Evolutionary conservation across 2,797 vertebrate species (phyloP).

Genomic region (Diglossa cyanea): DNA sequence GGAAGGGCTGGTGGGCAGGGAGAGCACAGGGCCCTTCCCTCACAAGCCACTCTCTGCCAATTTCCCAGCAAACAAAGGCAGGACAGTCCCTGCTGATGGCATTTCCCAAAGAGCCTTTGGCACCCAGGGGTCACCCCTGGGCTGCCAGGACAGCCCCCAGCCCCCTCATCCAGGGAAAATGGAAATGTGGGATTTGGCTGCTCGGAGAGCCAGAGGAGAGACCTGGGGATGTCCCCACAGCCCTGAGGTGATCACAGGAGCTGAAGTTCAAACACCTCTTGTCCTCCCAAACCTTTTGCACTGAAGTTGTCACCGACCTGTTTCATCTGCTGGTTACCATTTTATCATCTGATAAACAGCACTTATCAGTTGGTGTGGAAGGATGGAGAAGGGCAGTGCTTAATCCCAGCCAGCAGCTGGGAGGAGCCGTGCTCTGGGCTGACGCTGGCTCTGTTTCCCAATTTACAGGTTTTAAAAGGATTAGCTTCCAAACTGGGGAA

Average conservation of each 20-base stretch:
- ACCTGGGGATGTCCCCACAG: background rate
- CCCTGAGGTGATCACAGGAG: fast-evolving
- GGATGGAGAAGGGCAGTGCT: background rate
- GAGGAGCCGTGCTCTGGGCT: background rate
- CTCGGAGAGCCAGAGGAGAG: fast-evolving
- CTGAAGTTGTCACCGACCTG: background rate
- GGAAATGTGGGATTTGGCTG: background rate
- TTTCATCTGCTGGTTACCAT: background rate
- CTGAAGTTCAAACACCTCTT: conserved; percentile 17
- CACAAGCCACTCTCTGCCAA: background rate
- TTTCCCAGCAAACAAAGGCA: background rate
- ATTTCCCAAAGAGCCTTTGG: background rate
- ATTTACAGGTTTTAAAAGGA: conserved; percentile 50
- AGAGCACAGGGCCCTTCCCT: fast-evolving
- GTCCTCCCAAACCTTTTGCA: background rate
- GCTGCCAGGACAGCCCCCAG: background rate
- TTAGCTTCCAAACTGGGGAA: background rate
- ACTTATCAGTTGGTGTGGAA: background rate
- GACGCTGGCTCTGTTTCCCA: background rate
- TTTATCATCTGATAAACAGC: background rate
- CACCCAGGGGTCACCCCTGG: background rate
- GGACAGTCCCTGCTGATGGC: background rate
- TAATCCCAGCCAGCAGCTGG: background rate
- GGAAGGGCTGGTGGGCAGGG: fast-evolving
- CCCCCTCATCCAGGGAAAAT: fast-evolving